Evolutionary conservation across 2,888 invertebrate species (phyloP), one percentile per base, ranked within the genome.

Genomic region (Andrena hattorfiana): DNA sequence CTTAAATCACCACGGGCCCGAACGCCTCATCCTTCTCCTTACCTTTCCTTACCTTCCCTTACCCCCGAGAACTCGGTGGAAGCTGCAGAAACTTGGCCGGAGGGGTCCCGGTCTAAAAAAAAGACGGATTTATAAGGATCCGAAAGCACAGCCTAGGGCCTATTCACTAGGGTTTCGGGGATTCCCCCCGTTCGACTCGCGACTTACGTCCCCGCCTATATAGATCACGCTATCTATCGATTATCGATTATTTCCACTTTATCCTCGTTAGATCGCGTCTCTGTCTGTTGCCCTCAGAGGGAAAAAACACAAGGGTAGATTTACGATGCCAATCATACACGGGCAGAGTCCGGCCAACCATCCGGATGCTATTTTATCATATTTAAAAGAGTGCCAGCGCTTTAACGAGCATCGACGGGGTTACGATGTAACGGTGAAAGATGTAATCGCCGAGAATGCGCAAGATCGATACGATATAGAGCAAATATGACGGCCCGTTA

Each of bases 41-140:
- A 84, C 85, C 85, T 85, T 83, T 83, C 85, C 82, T 62, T 68
- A 54, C 66, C 64, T 59, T 77, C 60, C 51, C 30, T 62, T 49
- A 26, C 20, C 69, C 42, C 26, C 23, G n/a, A 70, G 23, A 56
- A 68, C 56, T 42, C 51, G 68, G 74, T 35, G 10, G 78, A 66
- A 81, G 77, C 67, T 68, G 72, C 82, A 71, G 60, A 64, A 68
- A 60, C 71, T 77, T 60, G 69, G 74, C 78, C 79, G 62, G 60
- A 72, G 71, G 76, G 78, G 63, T 62, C 69, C 26, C 77, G 75
- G 83, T 78, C 85, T 78, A 87, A 89, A 89, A 66, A 66, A 91
- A 91, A 89, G 90, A 93, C 90, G 89, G 90, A 93, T 93, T 93
- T 93, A 92, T 93, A 91, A 91, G 91, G 89, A 89, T 77, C 87